Evolutionary conservation across 2,888 invertebrate genomes (phyloP).

Genomic region (Chaitophorus viminalis): DNA sequence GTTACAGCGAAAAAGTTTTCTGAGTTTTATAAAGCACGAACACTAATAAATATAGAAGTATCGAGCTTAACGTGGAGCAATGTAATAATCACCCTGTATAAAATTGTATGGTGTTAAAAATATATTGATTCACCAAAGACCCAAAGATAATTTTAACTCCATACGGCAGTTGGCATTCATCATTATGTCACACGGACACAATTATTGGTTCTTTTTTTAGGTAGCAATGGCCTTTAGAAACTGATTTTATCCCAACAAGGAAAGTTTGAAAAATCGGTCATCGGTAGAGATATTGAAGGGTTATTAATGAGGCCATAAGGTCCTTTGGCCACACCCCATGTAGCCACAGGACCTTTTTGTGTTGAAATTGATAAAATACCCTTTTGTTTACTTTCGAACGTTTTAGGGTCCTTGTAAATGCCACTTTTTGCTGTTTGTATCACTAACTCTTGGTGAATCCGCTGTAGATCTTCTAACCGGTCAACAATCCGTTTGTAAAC

Average conservation of each 20-base stretch:
- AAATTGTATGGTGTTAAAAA: no score
- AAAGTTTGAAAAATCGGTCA: slow-evolving; percentile 24
- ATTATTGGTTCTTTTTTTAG: background rate
- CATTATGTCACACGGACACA: background rate
- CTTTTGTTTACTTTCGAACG: slow-evolving; percentile 48
- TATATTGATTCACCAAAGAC: no score
- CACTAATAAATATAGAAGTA: no score
- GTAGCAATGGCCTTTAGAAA: background rate
- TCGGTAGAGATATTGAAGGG: background rate
- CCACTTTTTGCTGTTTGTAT: slow-evolving; percentile 26
- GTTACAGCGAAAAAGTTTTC: no score
- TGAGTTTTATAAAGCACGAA: no score
- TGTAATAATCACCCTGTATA: no score
- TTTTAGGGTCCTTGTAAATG: slow-evolving; percentile 13
- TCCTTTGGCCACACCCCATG: background rate
- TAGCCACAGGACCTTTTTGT: slow-evolving; percentile 13
- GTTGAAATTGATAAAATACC: slow-evolving; percentile 49
- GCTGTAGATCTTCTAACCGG: slow-evolving; percentile 38
- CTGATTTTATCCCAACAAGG: background rate
- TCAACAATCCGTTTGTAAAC: slow-evolving; percentile 35
- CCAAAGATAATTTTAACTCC: background rate
- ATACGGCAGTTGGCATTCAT: slow-evolving; percentile 1
- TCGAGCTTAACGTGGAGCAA: no score
- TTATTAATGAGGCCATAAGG: slow-evolving; percentile 23
- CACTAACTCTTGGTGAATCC: background rate